Evolutionary conservation across 2,113 vertebrate species (phyloP).

Genomic region (Saccopteryx bilineata): DNA sequence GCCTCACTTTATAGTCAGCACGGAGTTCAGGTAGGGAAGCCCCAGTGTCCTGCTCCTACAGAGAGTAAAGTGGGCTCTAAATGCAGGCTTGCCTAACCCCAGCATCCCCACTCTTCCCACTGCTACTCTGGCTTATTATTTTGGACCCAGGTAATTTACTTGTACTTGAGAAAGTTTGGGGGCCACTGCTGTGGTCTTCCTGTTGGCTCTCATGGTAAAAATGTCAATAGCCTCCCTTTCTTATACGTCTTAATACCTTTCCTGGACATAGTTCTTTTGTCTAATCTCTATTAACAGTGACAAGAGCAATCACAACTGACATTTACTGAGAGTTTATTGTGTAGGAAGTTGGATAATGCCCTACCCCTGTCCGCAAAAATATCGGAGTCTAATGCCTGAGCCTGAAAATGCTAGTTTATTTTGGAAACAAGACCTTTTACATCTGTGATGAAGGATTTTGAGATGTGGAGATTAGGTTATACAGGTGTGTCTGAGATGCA

Average conservation of each 20-base stretch:
- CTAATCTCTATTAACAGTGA: background rate
- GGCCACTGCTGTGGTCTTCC: background rate
- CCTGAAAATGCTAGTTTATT: background rate
- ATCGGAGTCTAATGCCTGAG: background rate
- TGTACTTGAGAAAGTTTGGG: background rate
- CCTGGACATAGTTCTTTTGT: background rate
- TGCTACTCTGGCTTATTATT: background rate
- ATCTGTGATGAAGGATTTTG: background rate
- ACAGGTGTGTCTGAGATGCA: background rate
- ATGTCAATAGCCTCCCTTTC: background rate
- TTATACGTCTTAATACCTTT: background rate
- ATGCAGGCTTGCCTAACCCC: too few species aligned
- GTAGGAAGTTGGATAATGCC: background rate
- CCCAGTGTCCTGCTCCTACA: background rate
- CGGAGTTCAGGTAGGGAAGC: background rate
- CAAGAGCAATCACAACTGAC: background rate
- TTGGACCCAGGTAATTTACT: background rate
- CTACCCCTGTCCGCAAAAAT: too few species aligned
- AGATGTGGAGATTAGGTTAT: background rate
- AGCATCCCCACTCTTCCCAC: background rate
- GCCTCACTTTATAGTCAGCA: background rate
- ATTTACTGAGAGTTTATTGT: background rate
- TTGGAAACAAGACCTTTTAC: constrained; percentile 1
- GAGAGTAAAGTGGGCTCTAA: background rate
- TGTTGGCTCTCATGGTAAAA: background rate